phyloP scores from a whole-genome alignment of 1,140 invertebrate genomes.

The Zelostemma sp. region DNA sequence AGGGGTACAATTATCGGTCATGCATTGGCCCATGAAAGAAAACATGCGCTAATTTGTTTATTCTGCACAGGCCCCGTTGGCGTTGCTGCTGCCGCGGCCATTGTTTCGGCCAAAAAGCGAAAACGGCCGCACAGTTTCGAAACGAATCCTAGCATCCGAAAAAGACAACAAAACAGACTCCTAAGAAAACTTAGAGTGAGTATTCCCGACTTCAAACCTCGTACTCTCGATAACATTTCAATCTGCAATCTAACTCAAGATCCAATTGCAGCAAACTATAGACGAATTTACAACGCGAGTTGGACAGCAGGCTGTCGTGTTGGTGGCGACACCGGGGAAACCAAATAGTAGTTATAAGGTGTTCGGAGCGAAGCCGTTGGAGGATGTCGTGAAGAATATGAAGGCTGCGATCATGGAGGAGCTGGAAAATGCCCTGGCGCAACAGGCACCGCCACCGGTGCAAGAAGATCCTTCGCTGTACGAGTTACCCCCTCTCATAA shows the following conservation, averaged over 20 bases:
- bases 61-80: conserved; percentile 86
- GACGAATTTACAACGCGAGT: conserved; percentile 97
- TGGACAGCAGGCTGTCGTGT: conserved; percentile 96
- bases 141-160: conserved; percentile 96
- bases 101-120: conserved; percentile 95
- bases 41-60: conserved; percentile 20
- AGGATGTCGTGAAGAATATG: conserved; percentile 95
- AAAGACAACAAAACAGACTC: conserved; percentile 95
- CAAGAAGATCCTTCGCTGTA: conserved; percentile 93
- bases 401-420: conserved; percentile 94
- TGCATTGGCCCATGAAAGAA: conserved; percentile 25
- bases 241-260: conserved; percentile 2
- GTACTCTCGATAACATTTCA: neutral
- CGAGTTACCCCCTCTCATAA: conserved; percentile 94
- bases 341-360: conserved; percentile 95
- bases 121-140: conserved; percentile 97
- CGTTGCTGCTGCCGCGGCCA: conserved; percentile 96
- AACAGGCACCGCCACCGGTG: conserved; percentile 92
- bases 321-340: conserved; percentile 97
- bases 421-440: conserved; percentile 90
- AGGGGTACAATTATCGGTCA: conserved; percentile 30
- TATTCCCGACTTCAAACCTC: conserved; percentile 18
- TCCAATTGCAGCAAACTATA: conserved; percentile 85
- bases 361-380: conserved; percentile 96
- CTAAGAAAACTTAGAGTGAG: conserved; percentile 87